Evolutionary conservation across 2,888 invertebrate genomes (phyloP).

Genomic region (Galerucella pusilla): DNA sequence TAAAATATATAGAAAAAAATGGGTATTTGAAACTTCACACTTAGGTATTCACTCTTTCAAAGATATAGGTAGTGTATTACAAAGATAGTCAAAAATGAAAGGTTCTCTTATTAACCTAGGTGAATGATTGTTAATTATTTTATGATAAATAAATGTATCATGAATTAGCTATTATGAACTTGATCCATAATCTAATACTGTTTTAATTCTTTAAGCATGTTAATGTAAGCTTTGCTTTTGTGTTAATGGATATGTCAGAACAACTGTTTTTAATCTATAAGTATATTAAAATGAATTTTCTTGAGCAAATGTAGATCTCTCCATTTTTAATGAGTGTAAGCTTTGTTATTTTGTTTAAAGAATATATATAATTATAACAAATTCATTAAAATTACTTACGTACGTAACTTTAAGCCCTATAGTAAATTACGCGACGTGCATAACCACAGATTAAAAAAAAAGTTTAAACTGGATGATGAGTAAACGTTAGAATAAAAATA

Average conservation of each 20-base stretch:
- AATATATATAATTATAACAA: background rate
- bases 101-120: no score
- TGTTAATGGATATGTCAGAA: background rate
- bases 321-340: background rate
- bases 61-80: background rate
- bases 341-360: background rate
- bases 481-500: constrained; percentile 37
- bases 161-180: background rate
- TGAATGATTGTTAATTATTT: background rate
- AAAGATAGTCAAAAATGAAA: background rate
- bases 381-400: constrained; percentile 6
- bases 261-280: background rate
- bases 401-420: constrained; percentile 10
- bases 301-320: background rate
- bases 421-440: constrained; percentile 14
- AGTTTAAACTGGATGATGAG: constrained; percentile 35
- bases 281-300: background rate
- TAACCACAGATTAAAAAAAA: constrained; percentile 29
- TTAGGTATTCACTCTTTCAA: no score
- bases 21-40: no score
- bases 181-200: background rate
- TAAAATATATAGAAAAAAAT: no score
- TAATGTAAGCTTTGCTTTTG: background rate
- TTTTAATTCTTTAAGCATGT: background rate
- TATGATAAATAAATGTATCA: background rate